Percentiles rank a stretch among this genome's conserved stretches.
Evolutionary conservation across 37 sponge, comb jelly and placozoan species (phyloP).

Genomic region (Haliclona indistincta): DNA sequence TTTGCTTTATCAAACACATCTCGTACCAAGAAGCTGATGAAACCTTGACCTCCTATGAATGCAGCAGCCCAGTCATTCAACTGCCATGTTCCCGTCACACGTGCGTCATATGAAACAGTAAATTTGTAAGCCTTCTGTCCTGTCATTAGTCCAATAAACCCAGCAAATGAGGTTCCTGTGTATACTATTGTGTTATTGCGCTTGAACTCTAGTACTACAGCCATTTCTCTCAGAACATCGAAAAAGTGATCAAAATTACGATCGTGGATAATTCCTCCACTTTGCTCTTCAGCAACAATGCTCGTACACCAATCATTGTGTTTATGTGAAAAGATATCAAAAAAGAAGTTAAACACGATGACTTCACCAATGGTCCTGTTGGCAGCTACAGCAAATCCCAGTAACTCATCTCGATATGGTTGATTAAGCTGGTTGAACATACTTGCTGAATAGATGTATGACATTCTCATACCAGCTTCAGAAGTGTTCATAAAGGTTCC

Average conservation of each 20-base stretch:
- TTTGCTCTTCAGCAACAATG: slow-evolving; percentile 73
- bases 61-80: slow-evolving; percentile 60
- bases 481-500: slow-evolving; percentile 42
- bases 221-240: slow-evolving; percentile 57
- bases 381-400: slow-evolving; percentile 48
- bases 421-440: slow-evolving; percentile 50
- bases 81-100: slow-evolving; percentile 61
- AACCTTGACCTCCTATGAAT: slow-evolving; percentile 5
- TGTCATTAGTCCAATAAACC: slow-evolving; percentile 81
- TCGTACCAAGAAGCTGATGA: slow-evolving; percentile 48
- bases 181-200: slow-evolving; percentile 63
- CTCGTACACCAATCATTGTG: slow-evolving; percentile 73
- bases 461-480: slow-evolving; percentile 28
- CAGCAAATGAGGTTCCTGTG: slow-evolving; percentile 80
- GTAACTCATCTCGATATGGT: slow-evolving; percentile 68
- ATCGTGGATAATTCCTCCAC: slow-evolving; percentile 80
- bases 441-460: slow-evolving; percentile 18
- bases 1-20: slow-evolving; percentile 34
- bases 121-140: slow-evolving; percentile 67
- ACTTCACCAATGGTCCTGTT: slow-evolving; percentile 45
- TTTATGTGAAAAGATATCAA: slow-evolving; percentile 63
- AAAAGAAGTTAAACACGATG: slow-evolving; percentile 55
- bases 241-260: slow-evolving; percentile 87
- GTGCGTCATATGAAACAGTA: slow-evolving; percentile 80
- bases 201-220: slow-evolving; percentile 78